phyloP scores from a whole-genome alignment of 2,888 invertebrate genomes.

The Watsonalla binaria region DNA sequence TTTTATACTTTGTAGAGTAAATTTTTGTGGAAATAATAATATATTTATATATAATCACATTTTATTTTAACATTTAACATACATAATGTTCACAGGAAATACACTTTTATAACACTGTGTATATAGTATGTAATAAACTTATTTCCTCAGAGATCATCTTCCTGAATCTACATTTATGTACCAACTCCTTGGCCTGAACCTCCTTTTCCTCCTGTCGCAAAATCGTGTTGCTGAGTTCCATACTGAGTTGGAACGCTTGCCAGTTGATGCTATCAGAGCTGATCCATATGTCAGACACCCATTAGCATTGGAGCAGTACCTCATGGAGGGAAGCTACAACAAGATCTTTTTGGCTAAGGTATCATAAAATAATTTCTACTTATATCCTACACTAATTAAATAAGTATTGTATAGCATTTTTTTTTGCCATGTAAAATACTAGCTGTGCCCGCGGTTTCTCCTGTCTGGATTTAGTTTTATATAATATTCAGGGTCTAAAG shows the following conservation, averaged over 20 bases:
- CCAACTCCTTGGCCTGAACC: constrained; percentile 95
- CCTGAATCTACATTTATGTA: constrained; percentile 96
- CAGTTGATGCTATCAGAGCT: constrained; percentile 93
- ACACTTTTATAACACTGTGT: neutral
- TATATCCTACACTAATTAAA: no score
- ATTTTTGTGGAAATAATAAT: no score
- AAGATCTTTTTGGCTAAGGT: constrained; percentile 95
- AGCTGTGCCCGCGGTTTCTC: no score
- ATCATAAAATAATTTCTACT: neutral
- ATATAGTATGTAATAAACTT: constrained; percentile 1
- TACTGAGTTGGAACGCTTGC: constrained; percentile 95
- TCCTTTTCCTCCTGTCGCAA: constrained; percentile 94
- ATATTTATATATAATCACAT: no score
- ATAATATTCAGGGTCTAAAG: no score
- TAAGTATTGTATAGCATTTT: no score
- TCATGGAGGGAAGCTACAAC: constrained; percentile 99
- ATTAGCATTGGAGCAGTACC: constrained; percentile 96
- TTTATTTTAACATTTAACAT: no score
- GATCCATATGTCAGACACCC: constrained; percentile 97
- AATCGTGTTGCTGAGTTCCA: constrained; percentile 99
- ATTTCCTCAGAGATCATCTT: constrained; percentile 79
- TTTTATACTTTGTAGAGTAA: neutral
- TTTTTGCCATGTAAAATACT: no score
- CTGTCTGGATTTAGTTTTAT: no score
- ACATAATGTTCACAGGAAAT: no score